Percentiles rank a stretch among this genome's conserved stretches.
These are phyloP conservation scores for Mesoligia furuncula DNA, from an alignment of 2,888 invertebrate genomes.

Conservation along the genomic window DNA sequence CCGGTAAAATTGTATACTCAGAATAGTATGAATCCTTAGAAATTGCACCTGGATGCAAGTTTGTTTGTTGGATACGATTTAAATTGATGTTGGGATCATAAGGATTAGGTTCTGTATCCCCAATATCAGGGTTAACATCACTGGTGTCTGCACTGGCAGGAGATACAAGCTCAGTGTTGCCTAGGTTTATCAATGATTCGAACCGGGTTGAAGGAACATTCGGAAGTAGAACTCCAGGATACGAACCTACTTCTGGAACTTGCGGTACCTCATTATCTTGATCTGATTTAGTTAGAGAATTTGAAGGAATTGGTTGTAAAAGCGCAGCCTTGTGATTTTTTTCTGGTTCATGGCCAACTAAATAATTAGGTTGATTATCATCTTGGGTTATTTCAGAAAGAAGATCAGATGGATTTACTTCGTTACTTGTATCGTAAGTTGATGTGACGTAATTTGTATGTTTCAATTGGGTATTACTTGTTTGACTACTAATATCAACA, in stretches of 20 bases:
- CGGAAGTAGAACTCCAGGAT: not conserved
- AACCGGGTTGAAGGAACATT: not conserved
- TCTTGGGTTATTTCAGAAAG: not conserved
- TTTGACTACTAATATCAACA: not conserved
- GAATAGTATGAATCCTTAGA: not conserved
- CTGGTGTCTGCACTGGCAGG: not conserved
- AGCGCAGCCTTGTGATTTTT: not conserved
- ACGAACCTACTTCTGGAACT: not conserved
- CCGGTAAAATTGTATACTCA: not conserved
- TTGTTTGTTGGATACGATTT: not conserved
- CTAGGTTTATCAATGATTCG: too few species aligned
- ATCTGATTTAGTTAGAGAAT: not conserved
- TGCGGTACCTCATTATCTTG: not conserved
- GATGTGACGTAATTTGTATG: not conserved
- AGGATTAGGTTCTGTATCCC: not conserved
- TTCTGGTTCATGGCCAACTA: slow-evolving; percentile 2
- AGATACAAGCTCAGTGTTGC: not conserved
- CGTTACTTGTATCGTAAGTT: not conserved
- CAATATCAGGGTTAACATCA: not conserved
- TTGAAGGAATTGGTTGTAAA: not conserved
- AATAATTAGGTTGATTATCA: not conserved
- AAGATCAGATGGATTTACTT: not conserved
- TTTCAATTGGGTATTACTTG: slow-evolving; percentile 1
- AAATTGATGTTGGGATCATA: not conserved
- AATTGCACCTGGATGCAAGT: not conserved